Evolutionary conservation across 2,797 vertebrate species (phyloP).

Genomic region (Semaprochilodus insignis): DNA sequence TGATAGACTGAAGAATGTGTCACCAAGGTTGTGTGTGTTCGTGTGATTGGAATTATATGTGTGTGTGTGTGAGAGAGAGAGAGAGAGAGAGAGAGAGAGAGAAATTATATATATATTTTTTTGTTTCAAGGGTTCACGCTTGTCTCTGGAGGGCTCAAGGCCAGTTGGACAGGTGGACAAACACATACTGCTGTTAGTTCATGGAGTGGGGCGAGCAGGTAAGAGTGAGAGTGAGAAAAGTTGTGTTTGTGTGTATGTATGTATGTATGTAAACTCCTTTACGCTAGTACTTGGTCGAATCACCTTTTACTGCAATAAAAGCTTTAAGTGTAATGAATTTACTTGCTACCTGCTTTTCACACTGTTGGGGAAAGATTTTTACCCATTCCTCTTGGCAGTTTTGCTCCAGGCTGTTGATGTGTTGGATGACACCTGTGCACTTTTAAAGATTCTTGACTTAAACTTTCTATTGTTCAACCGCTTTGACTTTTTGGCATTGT

Average conservation of each 20-base stretch:
- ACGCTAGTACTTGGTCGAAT: too few species aligned
- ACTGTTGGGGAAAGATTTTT: too few species aligned
- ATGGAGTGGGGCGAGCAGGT: constrained; percentile 95
- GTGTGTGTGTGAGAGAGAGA: background rate
- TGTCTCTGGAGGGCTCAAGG: constrained; percentile 87
- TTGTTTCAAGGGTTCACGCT: constrained; percentile 82
- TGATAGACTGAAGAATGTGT: constrained; percentile 37
- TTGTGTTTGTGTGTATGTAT: background rate
- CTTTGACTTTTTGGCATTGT: too few species aligned
- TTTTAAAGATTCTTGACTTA: too few species aligned
- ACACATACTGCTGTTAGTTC: constrained; percentile 94
- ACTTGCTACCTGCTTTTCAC: too few species aligned
- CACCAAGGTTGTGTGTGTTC: background rate
- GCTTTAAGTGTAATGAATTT: too few species aligned
- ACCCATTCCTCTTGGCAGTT: too few species aligned
- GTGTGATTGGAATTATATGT: background rate
- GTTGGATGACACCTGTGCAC: too few species aligned
- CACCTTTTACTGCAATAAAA: too few species aligned
- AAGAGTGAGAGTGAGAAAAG: constrained; percentile 35
- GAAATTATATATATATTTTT: background rate
- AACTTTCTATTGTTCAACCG: too few species aligned
- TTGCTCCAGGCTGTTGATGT: too few species aligned
- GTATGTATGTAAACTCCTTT: too few species aligned
- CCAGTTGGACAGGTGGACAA: constrained; percentile 95
- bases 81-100: background rate